These are phyloP conservation scores for Agriopis leucophaearia DNA, from an alignment of 2,888 invertebrate genomes.

Conservation along the genomic window DNA sequence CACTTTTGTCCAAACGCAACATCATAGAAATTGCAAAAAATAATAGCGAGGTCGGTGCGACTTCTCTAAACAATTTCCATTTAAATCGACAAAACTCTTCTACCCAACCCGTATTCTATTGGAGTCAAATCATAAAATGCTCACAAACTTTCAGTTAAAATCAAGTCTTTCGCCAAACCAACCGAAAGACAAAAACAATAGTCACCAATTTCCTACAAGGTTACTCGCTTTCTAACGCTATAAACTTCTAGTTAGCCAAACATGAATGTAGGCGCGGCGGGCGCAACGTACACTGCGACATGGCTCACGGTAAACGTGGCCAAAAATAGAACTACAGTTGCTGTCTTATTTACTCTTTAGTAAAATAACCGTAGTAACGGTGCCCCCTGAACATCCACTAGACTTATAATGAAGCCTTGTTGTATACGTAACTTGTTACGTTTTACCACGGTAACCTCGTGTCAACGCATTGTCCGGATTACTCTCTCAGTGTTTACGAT, in stretches of 20 bases:
- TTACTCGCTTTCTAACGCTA: slow-evolving; percentile 35
- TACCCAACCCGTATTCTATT: background rate
- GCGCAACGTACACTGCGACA: slow-evolving; percentile 15
- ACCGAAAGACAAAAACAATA: background rate
- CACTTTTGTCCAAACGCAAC: too few relatives aligned
- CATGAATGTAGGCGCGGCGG: slow-evolving; percentile 25
- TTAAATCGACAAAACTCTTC: background rate
- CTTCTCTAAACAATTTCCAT: too few relatives aligned
- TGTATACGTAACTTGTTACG: slow-evolving; percentile 25
- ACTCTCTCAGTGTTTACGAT: slow-evolving; percentile 51
- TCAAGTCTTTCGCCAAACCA: background rate
- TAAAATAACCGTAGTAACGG: too few relatives aligned
- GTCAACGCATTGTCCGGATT: slow-evolving; percentile 45
- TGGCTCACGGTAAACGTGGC: too few relatives aligned
- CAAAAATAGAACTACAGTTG: too few relatives aligned
- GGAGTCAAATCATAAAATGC: background rate
- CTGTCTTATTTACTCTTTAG: too few relatives aligned
- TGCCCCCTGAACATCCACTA: too few relatives aligned
- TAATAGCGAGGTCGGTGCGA: too few relatives aligned
- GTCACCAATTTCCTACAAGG: slow-evolving; percentile 33
- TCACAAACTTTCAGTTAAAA: background rate
- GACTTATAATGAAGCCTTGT: too few relatives aligned
- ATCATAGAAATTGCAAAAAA: too few relatives aligned
- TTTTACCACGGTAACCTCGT: slow-evolving; percentile 42
- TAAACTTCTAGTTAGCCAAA: slow-evolving; percentile 30